Evolutionary conservation across 1,140 invertebrate species (phyloP), one percentile per base, ranked within the genome.

Genomic region (Lasioglossum albipes): DNA sequence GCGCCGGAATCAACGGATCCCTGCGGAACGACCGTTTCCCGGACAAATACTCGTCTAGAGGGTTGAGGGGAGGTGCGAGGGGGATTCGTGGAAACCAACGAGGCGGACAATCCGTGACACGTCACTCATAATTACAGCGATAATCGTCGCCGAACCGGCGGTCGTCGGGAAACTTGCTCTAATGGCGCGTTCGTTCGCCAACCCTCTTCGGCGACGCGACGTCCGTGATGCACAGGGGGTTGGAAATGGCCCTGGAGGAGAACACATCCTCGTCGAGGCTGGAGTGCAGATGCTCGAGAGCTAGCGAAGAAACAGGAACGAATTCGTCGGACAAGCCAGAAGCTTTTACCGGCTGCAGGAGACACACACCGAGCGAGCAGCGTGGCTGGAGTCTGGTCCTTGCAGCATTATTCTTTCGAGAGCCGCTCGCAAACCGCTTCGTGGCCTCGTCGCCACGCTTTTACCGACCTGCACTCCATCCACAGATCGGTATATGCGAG

Each of bases 311-410:
- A 59, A 20, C 20, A n/a, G 54, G 54, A 57, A 57, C 54, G 57
- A 54, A 59, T 59, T 59, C 57, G 57, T n/a, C n/a, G 57, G 52
- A 5, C 12, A 54, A 6, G 20, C 6, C 57, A n/a, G 57, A 59
- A 59, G 57, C 57, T 59, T 59, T 59, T 59, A 59, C 57, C 57
- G 57, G 57, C 57, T 59, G 57, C 57, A 59, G 57, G n/a, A 59
- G 57, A 59, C 57, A 59, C 57, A n/a, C 57, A 6, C 52, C 52
- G 20, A 20, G 18, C 16, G 6, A 20, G 52, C 10, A 5, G 16
- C 57, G 18, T n/a, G 57, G 20, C 7, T 20, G 20, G 18, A n/a
- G 57, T n/a, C 18, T n/a, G 9, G 20, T 59, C 57, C 57, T 59
- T 59, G 7, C 57, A 20, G 57, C 57, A 59, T n/a, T 59, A 59